Conservation (phyloP, 53 echinoderm and acorn worm genomes). For the Apostichopus leukothele region DNA sequence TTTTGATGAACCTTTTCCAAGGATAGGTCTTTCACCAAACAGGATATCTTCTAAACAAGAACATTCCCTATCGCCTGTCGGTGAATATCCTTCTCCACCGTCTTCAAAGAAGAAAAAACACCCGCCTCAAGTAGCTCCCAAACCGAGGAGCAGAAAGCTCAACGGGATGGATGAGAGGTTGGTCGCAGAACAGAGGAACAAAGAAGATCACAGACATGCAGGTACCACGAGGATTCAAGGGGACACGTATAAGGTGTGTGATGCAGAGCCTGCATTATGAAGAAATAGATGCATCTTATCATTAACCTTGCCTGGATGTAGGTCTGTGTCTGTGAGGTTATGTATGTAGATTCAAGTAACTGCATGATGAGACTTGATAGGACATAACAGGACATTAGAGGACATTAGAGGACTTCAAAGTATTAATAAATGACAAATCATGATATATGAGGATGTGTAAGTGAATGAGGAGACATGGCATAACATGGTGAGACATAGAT, state of each 20-base stretch:
- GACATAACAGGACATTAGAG: too few species aligned
- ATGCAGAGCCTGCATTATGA: background rate
- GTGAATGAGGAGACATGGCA: too few species aligned
- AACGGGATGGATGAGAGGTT: background rate
- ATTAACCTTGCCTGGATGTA: too few species aligned
- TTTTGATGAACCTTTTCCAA: slow-evolving; percentile 5
- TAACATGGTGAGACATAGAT: too few species aligned
- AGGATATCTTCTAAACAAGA: background rate
- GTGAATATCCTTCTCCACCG: background rate
- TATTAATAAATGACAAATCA: too few species aligned
- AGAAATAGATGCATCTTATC: background rate
- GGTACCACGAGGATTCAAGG: background rate
- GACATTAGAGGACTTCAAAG: too few species aligned
- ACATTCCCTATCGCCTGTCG: slow-evolving; percentile 2
- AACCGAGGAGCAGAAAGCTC: background rate
- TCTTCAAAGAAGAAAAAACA: background rate
- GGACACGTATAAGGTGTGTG: slow-evolving; percentile 6
- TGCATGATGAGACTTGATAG: too few species aligned
- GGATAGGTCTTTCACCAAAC: background rate
- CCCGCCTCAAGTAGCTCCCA: slow-evolving; percentile 11
- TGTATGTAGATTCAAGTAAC: too few species aligned
- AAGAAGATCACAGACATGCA: background rate
- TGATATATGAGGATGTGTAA: too few species aligned
- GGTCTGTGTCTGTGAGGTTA: too few species aligned
- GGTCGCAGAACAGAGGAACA: background rate